Conservation (phyloP, 2,113 vertebrate genomes). For the Daphoenositta chrysoptera region DNA sequence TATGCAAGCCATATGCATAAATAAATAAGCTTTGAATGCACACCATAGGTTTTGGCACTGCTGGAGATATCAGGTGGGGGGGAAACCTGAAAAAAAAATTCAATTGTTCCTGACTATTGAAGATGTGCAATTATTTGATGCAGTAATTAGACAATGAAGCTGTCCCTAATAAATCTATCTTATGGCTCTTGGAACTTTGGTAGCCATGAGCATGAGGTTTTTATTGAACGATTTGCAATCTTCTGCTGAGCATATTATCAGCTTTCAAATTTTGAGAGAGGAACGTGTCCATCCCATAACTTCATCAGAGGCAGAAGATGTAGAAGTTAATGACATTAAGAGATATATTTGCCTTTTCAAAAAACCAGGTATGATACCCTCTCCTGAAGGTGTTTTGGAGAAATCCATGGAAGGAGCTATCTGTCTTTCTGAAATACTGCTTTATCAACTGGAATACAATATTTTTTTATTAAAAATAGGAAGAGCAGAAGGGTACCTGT, state of each 20-base stretch:
- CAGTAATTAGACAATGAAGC: constrained; percentile 51
- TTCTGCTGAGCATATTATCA: background rate
- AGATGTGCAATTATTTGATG: constrained; percentile 20
- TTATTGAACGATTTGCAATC: background rate
- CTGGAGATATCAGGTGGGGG: background rate
- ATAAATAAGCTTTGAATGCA: constrained; percentile 54
- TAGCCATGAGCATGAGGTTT: background rate
- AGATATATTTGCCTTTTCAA: background rate
- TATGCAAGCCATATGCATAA: constrained; percentile 54
- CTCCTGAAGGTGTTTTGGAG: background rate
- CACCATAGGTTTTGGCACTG: background rate
- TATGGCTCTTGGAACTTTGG: background rate
- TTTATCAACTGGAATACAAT: background rate
- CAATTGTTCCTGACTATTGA: background rate
- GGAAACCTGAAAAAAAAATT: background rate
- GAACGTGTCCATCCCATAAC: background rate
- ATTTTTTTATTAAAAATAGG: background rate
- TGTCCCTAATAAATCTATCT: constrained; percentile 26
- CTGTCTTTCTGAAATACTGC: background rate
- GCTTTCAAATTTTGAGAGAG: background rate
- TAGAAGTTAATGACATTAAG: background rate
- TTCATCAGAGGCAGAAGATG: background rate
- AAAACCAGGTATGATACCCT: fast-evolving
- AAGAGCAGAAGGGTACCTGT: background rate
- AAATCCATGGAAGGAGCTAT: background rate